A percentile compares a stretch with the other conserved stretches of the same genome.
These are phyloP conservation scores for Aurelia sp. DNA, from an alignment of 30 jellyfish, hydroid and myxozoan species.

Conservation along the genomic window DNA sequence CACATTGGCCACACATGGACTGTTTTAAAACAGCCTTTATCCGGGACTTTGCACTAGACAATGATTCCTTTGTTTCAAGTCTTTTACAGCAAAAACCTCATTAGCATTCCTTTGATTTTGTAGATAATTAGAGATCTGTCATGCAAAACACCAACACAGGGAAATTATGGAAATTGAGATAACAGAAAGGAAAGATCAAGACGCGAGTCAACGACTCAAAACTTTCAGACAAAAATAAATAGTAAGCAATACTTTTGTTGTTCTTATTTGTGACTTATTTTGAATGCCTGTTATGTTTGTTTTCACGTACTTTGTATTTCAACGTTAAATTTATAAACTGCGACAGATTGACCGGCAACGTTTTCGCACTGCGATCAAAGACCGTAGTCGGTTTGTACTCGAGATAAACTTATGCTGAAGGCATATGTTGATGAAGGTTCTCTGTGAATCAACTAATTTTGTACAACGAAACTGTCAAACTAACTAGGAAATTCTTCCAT, in stretches of 20 bases:
- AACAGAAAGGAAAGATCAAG: slow-evolving; percentile 43
- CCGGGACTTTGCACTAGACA: slow-evolving; percentile 55
- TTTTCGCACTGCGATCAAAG: no score
- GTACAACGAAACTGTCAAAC: no score
- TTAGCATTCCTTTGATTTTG: slow-evolving; percentile 62
- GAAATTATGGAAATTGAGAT: slow-evolving; percentile 51
- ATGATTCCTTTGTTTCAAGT: slow-evolving; percentile 31
- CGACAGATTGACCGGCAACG: no score
- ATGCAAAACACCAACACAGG: slow-evolving; percentile 60
- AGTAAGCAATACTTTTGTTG: slow-evolving; percentile 26
- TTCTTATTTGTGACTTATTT: background rate
- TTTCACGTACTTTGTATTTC: no score
- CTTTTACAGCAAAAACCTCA: slow-evolving; percentile 46
- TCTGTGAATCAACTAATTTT: no score
- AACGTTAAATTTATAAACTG: no score
- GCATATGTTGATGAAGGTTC: no score
- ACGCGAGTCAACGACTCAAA: slow-evolving; percentile 16
- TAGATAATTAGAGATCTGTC: slow-evolving; percentile 50
- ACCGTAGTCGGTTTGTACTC: no score
- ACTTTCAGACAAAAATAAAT: slow-evolving; percentile 9
- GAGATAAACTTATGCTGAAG: no score
- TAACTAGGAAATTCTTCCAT: no score
- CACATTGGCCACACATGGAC: slow-evolving; percentile 46
- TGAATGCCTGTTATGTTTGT: background rate
- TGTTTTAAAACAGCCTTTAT: slow-evolving; percentile 16